Percentiles rank a stretch among this genome's conserved stretches.
Evolutionary conservation across 2,888 invertebrate genomes (phyloP).

Genomic region (Sipha maydis): DNA sequence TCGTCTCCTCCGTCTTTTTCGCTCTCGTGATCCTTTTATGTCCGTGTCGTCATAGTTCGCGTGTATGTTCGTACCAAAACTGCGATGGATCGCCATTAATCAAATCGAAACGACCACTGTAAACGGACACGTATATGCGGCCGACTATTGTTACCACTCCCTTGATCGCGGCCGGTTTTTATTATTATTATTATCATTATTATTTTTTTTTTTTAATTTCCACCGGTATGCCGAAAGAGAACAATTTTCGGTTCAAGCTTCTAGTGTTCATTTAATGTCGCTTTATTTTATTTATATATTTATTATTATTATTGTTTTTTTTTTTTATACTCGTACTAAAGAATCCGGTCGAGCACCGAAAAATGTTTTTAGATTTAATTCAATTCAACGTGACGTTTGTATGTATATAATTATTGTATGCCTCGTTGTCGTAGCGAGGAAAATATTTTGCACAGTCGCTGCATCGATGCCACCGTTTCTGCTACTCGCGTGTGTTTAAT

Average conservation of each 20-base stretch:
- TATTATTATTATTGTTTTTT: slow-evolving; percentile 18
- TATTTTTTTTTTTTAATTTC: slow-evolving; percentile 36
- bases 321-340: not conserved
- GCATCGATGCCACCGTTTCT: not conserved
- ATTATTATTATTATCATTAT: not conserved
- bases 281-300: slow-evolving; percentile 28
- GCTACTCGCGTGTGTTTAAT: not conserved
- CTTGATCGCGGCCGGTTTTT: slow-evolving; percentile 43
- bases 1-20: slow-evolving; percentile 40
- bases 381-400: slow-evolving; percentile 23
- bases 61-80: slow-evolving; percentile 20
- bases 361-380: slow-evolving; percentile 35
- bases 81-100: slow-evolving; percentile 53
- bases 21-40: slow-evolving; percentile 52
- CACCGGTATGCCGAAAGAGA: slow-evolving; percentile 42
- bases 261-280: slow-evolving; percentile 41
- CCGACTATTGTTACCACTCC: slow-evolving; percentile 50
- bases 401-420: slow-evolving; percentile 20
- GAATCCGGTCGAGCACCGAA: slow-evolving; percentile 56
- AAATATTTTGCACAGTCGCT: slow-evolving; percentile 14
- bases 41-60: slow-evolving; percentile 43
- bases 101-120: slow-evolving; percentile 55
- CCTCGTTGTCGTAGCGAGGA: not conserved
- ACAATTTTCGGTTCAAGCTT: slow-evolving; percentile 40
- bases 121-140: slow-evolving; percentile 58